Conservation (phyloP, 2,888 invertebrate genomes). For the Trilocha varians region DNA sequence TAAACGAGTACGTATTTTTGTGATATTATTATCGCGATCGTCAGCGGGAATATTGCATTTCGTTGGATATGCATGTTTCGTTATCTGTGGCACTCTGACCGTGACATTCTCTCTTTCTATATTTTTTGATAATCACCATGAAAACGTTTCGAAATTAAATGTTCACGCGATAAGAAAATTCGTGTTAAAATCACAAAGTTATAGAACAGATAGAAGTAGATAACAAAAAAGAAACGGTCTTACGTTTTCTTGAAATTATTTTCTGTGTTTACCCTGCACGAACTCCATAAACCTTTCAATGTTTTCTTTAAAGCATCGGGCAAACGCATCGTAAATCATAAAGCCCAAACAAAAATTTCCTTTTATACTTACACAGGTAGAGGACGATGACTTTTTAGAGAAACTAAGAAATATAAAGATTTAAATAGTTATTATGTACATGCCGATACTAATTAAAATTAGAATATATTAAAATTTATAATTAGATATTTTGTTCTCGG, state of each 20-base stretch:
- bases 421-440: too few relatives aligned
- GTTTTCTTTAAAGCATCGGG: not conserved
- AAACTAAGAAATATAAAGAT: too few relatives aligned
- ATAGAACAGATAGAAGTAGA: too few relatives aligned
- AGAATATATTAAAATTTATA: too few relatives aligned
- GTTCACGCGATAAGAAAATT: too few relatives aligned
- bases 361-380: not conserved
- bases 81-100: not conserved
- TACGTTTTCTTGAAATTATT: too few relatives aligned
- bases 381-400: not conserved
- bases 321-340: not conserved
- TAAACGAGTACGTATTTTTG: constrained; percentile 30
- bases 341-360: not conserved
- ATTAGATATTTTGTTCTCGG: too few relatives aligned
- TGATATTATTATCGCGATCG: constrained; percentile 5
- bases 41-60: constrained; percentile 8
- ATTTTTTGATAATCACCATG: too few relatives aligned
- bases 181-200: too few relatives aligned
- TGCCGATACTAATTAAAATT: too few relatives aligned
- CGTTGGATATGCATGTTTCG: not conserved
- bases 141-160: too few relatives aligned
- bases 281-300: not conserved
- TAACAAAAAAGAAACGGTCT: too few relatives aligned
- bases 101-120: not conserved
- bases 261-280: constrained; percentile 10